Evolutionary conservation across 2,888 invertebrate genomes (phyloP).

Genomic region (Hypsopygia costalis): DNA sequence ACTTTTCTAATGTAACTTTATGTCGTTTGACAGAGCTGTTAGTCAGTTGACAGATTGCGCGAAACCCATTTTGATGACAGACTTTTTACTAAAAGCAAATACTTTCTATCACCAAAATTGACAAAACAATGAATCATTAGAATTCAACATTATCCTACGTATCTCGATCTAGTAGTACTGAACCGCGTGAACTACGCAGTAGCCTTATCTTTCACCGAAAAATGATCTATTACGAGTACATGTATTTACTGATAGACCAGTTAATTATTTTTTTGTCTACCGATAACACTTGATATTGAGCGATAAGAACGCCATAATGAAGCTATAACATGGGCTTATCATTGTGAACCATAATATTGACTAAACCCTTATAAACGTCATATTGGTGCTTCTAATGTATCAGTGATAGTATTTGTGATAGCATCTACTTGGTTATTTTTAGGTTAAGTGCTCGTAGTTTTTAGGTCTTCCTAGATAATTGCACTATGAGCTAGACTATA

Average conservation of each 20-base stretch:
- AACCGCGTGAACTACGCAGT: not conserved
- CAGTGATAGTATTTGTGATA: not conserved
- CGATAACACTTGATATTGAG: slow-evolving; percentile 32
- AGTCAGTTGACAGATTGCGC: too few relatives aligned
- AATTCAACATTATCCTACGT: too few relatives aligned
- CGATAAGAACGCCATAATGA: slow-evolving; percentile 24
- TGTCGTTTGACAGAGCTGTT: too few relatives aligned
- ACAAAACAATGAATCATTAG: too few relatives aligned
- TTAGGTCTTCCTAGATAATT: too few relatives aligned
- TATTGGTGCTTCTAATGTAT: slow-evolving; percentile 4
- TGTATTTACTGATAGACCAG: slow-evolving; percentile 1
- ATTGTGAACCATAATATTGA: slow-evolving; percentile 38
- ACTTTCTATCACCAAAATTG: too few relatives aligned
- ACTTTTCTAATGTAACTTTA: too few relatives aligned
- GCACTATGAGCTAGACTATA: too few relatives aligned
- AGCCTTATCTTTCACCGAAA: not conserved
- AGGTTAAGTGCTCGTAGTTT: too few relatives aligned
- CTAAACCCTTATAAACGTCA: slow-evolving; percentile 22
- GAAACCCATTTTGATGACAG: too few relatives aligned
- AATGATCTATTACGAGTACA: not conserved
- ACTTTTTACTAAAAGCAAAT: too few relatives aligned
- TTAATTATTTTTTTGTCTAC: slow-evolving; percentile 24
- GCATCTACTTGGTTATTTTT: not conserved
- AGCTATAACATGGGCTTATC: slow-evolving; percentile 34
- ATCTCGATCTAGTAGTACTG: too few relatives aligned